A percentile compares a stretch with the other conserved stretches of the same genome.
phyloP scores from a whole-genome alignment of 1,140 invertebrate species.

The Hylaeus volcanicus region DNA sequence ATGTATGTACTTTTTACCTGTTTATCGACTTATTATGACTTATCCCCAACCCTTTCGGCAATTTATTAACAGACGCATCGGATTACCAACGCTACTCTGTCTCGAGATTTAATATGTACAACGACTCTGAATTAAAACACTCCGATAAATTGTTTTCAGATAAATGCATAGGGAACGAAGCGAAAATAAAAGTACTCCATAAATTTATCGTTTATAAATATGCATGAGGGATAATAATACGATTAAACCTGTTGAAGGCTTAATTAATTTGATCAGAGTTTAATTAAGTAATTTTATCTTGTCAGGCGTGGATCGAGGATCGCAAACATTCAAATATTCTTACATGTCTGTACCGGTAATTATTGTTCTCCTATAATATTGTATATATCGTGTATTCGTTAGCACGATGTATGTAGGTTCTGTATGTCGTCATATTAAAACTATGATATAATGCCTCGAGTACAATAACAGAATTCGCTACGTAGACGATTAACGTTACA shows the following conservation, averaged over 20 bases:
- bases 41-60: not conserved
- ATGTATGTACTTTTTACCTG: not conserved
- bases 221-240: conserved; percentile 27
- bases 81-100: not conserved
- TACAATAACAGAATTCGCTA: no score
- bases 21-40: conserved; percentile 1
- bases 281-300: conserved; percentile 11
- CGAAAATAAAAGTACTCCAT: not conserved
- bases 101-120: not conserved
- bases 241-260: not conserved
- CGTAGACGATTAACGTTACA: no score
- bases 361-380: no score
- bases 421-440: no score
- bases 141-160: conserved; percentile 3
- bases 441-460: no score
- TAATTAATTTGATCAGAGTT: not conserved
- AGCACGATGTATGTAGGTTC: no score
- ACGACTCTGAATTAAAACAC: not conserved
- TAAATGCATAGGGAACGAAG: not conserved
- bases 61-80: not conserved
- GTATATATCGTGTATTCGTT: no score
- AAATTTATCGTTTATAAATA: conserved; percentile 13
- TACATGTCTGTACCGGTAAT: no score
- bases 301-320: not conserved
- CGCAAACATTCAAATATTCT: not conserved